Conservation (phyloP, 2,888 invertebrate genomes). For the Polymixis flavicincta region DNA sequence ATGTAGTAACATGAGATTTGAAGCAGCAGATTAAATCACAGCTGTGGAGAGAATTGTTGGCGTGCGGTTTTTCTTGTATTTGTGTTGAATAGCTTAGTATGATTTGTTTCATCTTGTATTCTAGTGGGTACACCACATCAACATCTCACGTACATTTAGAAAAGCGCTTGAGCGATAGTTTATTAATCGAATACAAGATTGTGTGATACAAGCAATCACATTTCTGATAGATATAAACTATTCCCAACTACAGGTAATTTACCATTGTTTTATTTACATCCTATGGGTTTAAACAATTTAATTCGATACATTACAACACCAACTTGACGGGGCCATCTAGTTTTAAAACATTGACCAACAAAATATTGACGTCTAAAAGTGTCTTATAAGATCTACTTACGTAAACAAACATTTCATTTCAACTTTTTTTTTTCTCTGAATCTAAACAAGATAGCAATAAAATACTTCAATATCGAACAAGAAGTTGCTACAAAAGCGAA, state of each 20-base stretch:
- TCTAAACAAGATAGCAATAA: slow-evolving; percentile 17
- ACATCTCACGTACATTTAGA: neutral
- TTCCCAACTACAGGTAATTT: slow-evolving; percentile 1
- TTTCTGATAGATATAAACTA: neutral
- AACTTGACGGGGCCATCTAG: too few species aligned
- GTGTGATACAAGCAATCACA: neutral
- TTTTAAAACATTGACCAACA: too few species aligned
- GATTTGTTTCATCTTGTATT: neutral
- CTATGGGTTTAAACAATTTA: neutral
- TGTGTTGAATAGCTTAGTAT: neutral
- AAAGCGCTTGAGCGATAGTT: neutral
- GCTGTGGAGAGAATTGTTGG: neutral
- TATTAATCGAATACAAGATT: neutral
- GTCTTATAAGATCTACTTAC: too few species aligned
- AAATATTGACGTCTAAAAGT: too few species aligned
- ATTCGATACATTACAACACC: slow-evolving; percentile 23
- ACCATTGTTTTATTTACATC: neutral
- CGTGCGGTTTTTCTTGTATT: slow-evolving; percentile 20
- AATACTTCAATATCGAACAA: slow-evolving; percentile 15
- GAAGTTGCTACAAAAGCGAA: neutral
- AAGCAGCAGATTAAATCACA: neutral
- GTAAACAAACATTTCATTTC: too few species aligned
- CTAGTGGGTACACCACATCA: neutral
- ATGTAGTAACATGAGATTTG: neutral
- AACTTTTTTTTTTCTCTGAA: slow-evolving; percentile 20